A percentile compares a stretch with the other conserved stretches of the same genome.
Conservation (phyloP, 1,140 invertebrate genomes). For the Whitmania pigra region DNA sequence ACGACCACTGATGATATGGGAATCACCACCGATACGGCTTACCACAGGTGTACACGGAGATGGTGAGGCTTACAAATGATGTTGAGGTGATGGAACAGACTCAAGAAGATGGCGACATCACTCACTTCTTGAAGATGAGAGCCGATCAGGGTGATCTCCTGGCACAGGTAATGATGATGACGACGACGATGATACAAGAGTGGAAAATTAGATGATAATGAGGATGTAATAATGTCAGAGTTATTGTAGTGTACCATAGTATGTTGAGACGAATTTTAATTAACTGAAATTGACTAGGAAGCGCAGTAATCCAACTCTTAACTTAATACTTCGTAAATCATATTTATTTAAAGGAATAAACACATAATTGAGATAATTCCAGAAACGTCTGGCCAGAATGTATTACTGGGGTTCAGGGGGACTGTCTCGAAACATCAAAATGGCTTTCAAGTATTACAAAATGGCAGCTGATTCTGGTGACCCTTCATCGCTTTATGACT, state of each 20-base stretch:
- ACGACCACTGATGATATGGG: neutral
- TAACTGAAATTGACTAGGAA: too few relatives aligned
- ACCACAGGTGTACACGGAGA: constrained; percentile 36
- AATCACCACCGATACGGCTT: neutral
- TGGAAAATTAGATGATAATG: too few relatives aligned
- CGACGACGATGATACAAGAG: too few relatives aligned
- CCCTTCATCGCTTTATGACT: constrained; percentile 32
- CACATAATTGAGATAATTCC: neutral
- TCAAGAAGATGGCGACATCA: constrained; percentile 38
- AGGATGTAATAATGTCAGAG: too few relatives aligned
- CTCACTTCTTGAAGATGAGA: constrained; percentile 38
- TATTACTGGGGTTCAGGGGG: constrained; percentile 36
- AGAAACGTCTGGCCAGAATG: constrained; percentile 31
- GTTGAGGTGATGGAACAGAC: constrained; percentile 32
- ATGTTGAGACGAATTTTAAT: too few relatives aligned
- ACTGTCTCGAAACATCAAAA: constrained; percentile 31
- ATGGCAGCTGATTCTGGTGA: constrained; percentile 31
- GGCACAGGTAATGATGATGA: constrained; percentile 32
- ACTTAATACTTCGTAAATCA: too few relatives aligned
- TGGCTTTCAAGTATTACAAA: constrained; percentile 32
- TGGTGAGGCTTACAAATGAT: constrained; percentile 36
- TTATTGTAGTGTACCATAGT: too few relatives aligned
- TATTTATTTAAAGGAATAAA: too few relatives aligned
- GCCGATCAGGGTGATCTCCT: constrained; percentile 35
- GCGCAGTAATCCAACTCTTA: too few relatives aligned